Evolutionary conservation across 2,797 vertebrate genomes (phyloP).

Genomic region (Malacoraja senta): DNA sequence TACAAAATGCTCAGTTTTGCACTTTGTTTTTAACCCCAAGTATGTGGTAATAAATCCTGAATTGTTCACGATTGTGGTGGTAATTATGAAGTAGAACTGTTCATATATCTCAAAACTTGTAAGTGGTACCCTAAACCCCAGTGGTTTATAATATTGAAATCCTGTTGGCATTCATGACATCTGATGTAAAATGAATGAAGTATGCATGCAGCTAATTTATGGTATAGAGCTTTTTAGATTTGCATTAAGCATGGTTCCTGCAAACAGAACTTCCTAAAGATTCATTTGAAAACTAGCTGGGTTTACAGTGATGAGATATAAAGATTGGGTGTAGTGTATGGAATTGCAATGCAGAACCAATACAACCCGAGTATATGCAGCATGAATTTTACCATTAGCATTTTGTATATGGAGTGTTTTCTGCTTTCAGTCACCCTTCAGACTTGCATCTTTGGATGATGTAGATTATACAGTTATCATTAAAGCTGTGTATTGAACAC

Average conservation of each 20-base stretch:
- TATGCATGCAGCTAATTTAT: background rate
- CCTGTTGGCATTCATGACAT: background rate
- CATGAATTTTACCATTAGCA: background rate
- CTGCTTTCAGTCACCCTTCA: background rate
- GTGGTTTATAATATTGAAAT: background rate
- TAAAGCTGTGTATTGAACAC: background rate
- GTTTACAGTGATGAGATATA: background rate
- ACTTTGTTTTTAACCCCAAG: background rate
- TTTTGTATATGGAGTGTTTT: background rate
- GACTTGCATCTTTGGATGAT: background rate
- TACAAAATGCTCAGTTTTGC: background rate
- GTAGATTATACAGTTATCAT: background rate
- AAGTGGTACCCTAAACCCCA: background rate
- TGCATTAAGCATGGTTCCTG: background rate
- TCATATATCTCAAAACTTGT: background rate
- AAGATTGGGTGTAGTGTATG: background rate
- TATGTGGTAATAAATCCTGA: background rate
- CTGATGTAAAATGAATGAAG: slow-evolving; percentile 1
- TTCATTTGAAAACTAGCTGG: background rate
- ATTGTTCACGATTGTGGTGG: background rate
- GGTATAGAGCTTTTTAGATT: background rate
- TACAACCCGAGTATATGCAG: background rate
- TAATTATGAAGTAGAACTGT: background rate
- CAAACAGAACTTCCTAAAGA: background rate
- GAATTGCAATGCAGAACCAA: background rate